Evolutionary conservation across 64 coral and sea anemone species (phyloP).

Genomic region (Exaiptasia diaphana): DNA sequence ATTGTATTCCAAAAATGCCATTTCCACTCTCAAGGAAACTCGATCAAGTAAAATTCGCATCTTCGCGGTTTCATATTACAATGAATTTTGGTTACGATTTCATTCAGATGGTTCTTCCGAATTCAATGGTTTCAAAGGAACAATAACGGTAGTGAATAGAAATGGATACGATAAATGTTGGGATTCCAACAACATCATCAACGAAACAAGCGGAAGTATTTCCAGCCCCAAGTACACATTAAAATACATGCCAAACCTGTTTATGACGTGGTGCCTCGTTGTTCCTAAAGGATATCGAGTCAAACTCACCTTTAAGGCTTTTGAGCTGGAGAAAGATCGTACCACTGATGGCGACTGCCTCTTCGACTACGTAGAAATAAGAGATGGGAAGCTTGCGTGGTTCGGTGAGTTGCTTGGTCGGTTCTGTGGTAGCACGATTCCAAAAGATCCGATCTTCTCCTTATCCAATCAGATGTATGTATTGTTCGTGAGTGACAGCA

Average conservation of each 20-base stretch:
- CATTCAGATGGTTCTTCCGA: too few species aligned
- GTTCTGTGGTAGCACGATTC: background rate
- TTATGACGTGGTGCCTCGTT: slow-evolving; percentile 38
- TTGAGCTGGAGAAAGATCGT: background rate
- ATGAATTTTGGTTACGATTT: too few species aligned
- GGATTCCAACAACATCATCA: too few species aligned
- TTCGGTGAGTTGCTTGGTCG: background rate
- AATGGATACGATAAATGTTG: too few species aligned
- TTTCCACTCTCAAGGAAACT: too few species aligned
- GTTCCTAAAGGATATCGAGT: slow-evolving; percentile 16
- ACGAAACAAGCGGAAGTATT: slow-evolving; percentile 29
- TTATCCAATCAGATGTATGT: background rate
- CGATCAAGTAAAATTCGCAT: too few species aligned
- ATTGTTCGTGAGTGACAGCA: background rate
- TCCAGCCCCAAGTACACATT: slow-evolving; percentile 37
- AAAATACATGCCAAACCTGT: background rate
- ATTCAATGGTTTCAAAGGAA: too few species aligned
- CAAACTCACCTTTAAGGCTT: slow-evolving; percentile 20
- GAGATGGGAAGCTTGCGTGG: background rate
- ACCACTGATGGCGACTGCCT: background rate
- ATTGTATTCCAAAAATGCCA: too few species aligned
- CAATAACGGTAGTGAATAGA: too few species aligned
- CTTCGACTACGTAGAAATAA: background rate
- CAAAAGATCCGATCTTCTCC: background rate
- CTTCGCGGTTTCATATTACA: too few species aligned